A percentile compares a stretch with the other conserved stretches of the same genome.
Evolutionary conservation across 1,140 invertebrate species (phyloP).

Genomic region (Megathymus violae): DNA sequence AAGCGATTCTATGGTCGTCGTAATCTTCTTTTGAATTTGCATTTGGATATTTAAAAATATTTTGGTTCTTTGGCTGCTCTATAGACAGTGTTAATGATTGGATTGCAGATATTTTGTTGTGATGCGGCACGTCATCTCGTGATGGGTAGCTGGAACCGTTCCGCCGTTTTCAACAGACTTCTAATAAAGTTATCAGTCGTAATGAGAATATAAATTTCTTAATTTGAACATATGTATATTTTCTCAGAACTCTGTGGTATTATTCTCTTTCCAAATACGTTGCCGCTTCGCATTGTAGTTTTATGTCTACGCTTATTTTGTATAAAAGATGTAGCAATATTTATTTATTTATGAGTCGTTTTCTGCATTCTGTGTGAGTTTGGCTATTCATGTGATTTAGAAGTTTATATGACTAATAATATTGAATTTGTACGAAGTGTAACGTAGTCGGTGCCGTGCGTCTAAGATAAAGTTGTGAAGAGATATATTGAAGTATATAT

Average conservation of each 20-base stretch:
- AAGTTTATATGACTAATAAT: slow-evolving; percentile 39
- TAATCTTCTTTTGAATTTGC: too few relatives aligned
- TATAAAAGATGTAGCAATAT: slow-evolving; percentile 63
- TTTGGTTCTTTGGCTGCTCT: too few relatives aligned
- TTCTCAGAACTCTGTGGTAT: neutral
- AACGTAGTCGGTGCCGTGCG: slow-evolving; percentile 53
- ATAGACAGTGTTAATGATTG: too few relatives aligned
- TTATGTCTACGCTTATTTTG: slow-evolving; percentile 56
- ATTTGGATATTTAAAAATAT: too few relatives aligned
- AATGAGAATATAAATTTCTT: neutral
- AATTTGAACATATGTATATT: neutral
- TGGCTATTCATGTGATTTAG: slow-evolving; percentile 53
- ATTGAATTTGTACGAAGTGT: slow-evolving; percentile 50
- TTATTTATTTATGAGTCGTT: slow-evolving; percentile 64
- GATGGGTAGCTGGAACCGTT: too few relatives aligned
- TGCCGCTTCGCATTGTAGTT: slow-evolving; percentile 26
- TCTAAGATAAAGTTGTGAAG: slow-evolving; percentile 55
- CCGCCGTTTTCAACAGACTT: too few relatives aligned
- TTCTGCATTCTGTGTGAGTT: slow-evolving; percentile 59
- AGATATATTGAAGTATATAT: slow-evolving; percentile 77
- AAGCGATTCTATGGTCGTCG: too few relatives aligned
- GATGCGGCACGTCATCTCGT: too few relatives aligned
- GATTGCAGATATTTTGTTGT: too few relatives aligned
- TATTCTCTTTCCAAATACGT: slow-evolving; percentile 1
- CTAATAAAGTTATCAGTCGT: too few relatives aligned